Evolutionary conservation across 2,888 invertebrate species (phyloP).

Genomic region (Drosophila tripunctata): DNA sequence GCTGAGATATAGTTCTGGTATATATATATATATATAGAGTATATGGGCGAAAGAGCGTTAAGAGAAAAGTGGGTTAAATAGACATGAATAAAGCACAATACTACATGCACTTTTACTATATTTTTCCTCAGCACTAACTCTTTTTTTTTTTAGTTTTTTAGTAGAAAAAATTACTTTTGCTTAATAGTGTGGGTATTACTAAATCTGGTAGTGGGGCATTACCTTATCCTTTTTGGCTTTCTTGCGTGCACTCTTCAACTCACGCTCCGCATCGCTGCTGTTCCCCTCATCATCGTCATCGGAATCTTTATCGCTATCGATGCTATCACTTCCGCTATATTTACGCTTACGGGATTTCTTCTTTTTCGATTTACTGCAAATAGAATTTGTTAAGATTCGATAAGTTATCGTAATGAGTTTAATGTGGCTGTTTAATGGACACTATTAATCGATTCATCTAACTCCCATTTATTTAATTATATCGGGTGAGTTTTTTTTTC

Average conservation of each 20-base stretch:
- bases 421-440: too few relatives aligned
- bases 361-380: slow-evolving; percentile 85
- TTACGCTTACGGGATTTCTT: slow-evolving; percentile 86
- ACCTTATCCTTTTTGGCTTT: slow-evolving; percentile 84
- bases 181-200: too few relatives aligned
- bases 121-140: background rate
- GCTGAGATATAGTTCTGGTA: slow-evolving; percentile 11
- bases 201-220: slow-evolving; percentile 39
- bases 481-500: too few relatives aligned
- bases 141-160: background rate
- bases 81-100: slow-evolving; percentile 18
- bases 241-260: slow-evolving; percentile 81
- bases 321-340: slow-evolving; percentile 84
- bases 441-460: slow-evolving; percentile 8
- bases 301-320: slow-evolving; percentile 83
- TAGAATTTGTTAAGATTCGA: slow-evolving; percentile 48
- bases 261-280: slow-evolving; percentile 84
- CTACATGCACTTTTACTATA: slow-evolving; percentile 32
- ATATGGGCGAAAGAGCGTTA: slow-evolving; percentile 26
- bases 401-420: too few relatives aligned
- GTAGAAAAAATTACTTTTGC: too few relatives aligned
- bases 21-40: slow-evolving; percentile 35
- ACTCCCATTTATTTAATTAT: slow-evolving; percentile 32
- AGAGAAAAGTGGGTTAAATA: too few relatives aligned
- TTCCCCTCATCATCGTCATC: slow-evolving; percentile 81